Base-by-base conservation (phyloP, 2,888 invertebrate species). In the Reticulitermes lucifugus region DNA sequence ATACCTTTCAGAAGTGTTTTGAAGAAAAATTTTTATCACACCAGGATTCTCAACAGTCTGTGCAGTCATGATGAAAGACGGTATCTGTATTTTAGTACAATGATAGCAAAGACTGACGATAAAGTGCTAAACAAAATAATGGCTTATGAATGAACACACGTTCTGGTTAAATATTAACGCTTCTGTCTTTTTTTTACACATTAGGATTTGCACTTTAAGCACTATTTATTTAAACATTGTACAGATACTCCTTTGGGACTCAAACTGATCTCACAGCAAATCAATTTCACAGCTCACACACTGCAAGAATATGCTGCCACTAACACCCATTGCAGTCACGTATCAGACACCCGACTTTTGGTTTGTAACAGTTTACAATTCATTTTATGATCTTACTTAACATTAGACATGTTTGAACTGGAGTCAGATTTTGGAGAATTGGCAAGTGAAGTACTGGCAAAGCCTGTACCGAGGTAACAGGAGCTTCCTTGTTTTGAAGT, bases 401-500 rank as follows among this genome's bases (percentile, higher is more conserved):
- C 51, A 29, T 83, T 83, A 25, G 80, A 79, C 70, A 85, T 71
- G 55, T 83, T 85, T 41, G 83, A 83, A 85, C 79, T 79, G 14
- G 83, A 79, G 70, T 85, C 85, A 43, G 85, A 83, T 70, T 85
- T 85, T 59, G 83, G 83, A 59, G 85, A 85, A 46, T 65, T 73
- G 29, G 79, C 73, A 29, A 85, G 29, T 41, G 83, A 65, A 43
- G 85, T 77, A 77, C 60, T 79, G 29, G 83, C 79, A 79, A 75
- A 85, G 21, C 83, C 85, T 46, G 85, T 41, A 46, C 85, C 88
- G 75, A 88, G 70, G 84, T 87, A 89, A 87, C 89, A 89, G 22
- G 89, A 88, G 83, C 88, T 89, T 51, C 89, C 89, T 83, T 87
- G 88, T 85, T 89, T 89, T 14, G 88, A 88, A 5, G 88, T 88